Evolutionary conservation across 2,797 vertebrate genomes (phyloP).

Genomic region (Rhinogobio ventralis): DNA sequence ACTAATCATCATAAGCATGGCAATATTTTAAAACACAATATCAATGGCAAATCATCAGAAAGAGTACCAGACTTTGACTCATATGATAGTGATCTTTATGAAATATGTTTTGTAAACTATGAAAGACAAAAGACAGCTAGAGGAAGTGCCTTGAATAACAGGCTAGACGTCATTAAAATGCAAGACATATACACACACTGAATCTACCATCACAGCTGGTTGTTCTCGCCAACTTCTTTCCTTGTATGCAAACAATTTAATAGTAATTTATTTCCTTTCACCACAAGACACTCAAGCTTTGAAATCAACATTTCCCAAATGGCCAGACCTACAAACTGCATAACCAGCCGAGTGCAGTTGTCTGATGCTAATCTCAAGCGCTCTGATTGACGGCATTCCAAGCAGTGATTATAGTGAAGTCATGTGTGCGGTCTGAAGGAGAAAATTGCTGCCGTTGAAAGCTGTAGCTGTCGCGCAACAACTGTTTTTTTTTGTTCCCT

Average conservation of each 20-base stretch:
- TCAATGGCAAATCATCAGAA: background rate
- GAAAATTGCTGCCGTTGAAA: constrained; percentile 33
- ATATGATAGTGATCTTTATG: too few relatives aligned
- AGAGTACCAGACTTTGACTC: background rate
- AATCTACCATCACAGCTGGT: constrained; percentile 24
- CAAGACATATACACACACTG: constrained; percentile 3
- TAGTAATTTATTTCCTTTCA: constrained; percentile 47
- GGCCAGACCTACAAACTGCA: constrained; percentile 31
- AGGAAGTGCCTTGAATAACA: constrained; percentile 10
- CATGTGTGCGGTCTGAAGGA: constrained; percentile 34
- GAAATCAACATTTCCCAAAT: constrained; percentile 48
- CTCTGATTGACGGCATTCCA: constrained; percentile 44
- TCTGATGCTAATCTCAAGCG: constrained; percentile 45
- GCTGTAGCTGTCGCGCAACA: constrained; percentile 21
- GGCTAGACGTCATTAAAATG: background rate
- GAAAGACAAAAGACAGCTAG: background rate
- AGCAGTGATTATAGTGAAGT: constrained; percentile 51
- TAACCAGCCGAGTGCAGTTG: constrained; percentile 42
- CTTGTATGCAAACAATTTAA: constrained; percentile 44
- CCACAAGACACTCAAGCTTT: constrained; percentile 41
- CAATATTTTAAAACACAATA: background rate
- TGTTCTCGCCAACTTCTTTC: constrained; percentile 21
- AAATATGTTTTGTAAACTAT: background rate
- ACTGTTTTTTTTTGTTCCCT: constrained; percentile 8
- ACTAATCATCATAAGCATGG: background rate